Base-by-base conservation (phyloP, 2,113 vertebrate genomes). In the Dipodomys stephensi region DNA sequence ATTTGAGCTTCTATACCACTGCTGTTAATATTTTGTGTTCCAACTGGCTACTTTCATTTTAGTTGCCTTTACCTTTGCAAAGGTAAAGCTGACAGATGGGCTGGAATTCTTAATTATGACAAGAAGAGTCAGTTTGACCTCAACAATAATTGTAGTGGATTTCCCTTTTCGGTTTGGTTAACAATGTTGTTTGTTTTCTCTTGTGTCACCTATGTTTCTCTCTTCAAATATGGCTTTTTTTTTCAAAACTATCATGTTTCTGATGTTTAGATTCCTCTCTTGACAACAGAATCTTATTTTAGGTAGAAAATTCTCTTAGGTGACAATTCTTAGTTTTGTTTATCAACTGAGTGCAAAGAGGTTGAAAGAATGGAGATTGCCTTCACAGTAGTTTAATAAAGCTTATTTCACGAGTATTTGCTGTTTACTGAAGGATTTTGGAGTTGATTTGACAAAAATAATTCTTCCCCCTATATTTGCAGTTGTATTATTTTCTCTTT, bases 381-480 rank as follows among this genome's bases (percentile, higher is more conserved):
- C 7, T 23, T 7, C 15, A 35, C 16, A 65, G 1, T 79, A 22
- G 60, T 68, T 23, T 73, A n/a, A 20, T 82, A 76, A 23, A n/a
- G 72, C 4, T 77, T 80, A 27, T 76, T 87, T 84, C 44, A 35
- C 20, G 79, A 68, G 78, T 73, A 46, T 0, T 8, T 27, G 62
- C 19, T 90, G 28, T 68, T 44, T 32, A 8, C 32, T 49, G 79
- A 71, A 88, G 32, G 62, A 20, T 25, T 86, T 19, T 44, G 10
- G 84, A 77, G 46, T 19, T 89, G 77, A 85, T 8, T 73, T 92
- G 67, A 39, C 68, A 88, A 92, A 71, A 39, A 44, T 77, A 19
- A 16, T 8, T 39, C 2, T 30, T 73, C 27, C 25, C 1, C 57
- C 32, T 53, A 0, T 32, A 76, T 77, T 92, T 77, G 11, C 9